Evolutionary conservation across 2,113 vertebrate species (phyloP), one percentile per base, ranked within the genome.

Genomic region (Drymodes brunneopygia): DNA sequence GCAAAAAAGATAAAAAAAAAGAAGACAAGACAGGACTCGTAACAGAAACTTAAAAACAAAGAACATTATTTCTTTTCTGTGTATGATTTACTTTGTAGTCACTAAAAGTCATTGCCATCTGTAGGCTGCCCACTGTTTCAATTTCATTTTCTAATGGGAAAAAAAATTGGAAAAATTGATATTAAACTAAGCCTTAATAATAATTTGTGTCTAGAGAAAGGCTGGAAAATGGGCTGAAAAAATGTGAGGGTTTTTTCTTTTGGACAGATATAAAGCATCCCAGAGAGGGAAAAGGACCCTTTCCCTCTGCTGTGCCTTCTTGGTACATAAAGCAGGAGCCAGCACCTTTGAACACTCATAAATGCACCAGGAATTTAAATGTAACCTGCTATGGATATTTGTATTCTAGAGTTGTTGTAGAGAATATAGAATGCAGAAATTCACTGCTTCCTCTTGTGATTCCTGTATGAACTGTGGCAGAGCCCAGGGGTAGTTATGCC

Each of bases 381-480:
- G 7, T 73, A 28, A 51, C 16, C 18, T 72, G 9, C 21, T 58
- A 31, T 35, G 13, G 42, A 18, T 29, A 2, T 62, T 71, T 81
- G 25, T 58, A n/a, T 29, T 27, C 36, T 60, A 70, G 70, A 44
- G 3, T 3, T 51, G 3, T 3, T 51, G 21, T 22, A 38, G n/a
- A 64, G 44, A 69, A 31, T 9, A 56, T 4, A 54, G n/a, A 78
- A 61, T 42, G 15, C 11, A 90, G 67, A 79, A 66, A 45, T 57
- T 54, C 28, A 22, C 40, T 81, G 28, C 14, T 86, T 44, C 77
- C 4, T 56, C 42, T 80, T 24, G 5, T 62, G 71, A 18, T 36
- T 82, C 24, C 38, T 65, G 2, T 1, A 7, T 1, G 11, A 19
- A 7, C 15, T 47, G 1, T n/a, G n/a, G 25, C 3, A 45, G 56